phyloP scores from a whole-genome alignment of 2,113 vertebrate genomes.

The Illadopsis cleaveri region DNA sequence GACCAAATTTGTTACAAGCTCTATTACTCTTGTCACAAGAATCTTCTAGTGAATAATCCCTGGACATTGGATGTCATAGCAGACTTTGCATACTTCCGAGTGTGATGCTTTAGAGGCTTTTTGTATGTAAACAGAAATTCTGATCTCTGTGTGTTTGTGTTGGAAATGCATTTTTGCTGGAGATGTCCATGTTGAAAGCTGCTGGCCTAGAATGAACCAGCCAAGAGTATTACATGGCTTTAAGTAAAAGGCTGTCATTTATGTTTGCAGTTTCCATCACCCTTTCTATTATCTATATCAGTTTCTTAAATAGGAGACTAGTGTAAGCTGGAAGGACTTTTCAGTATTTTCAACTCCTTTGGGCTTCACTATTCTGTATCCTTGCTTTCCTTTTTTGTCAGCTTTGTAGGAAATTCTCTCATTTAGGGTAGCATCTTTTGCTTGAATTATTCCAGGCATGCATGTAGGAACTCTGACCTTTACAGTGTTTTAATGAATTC shows the following conservation, averaged over 20 bases:
- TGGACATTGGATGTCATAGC: not conserved
- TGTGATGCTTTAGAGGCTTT: not conserved
- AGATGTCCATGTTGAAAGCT: not conserved
- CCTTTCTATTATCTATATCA: not conserved
- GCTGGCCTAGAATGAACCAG: not conserved
- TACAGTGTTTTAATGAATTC: not conserved
- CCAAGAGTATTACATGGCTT: not conserved
- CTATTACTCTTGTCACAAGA: not conserved
- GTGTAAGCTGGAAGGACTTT: not conserved
- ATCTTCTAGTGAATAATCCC: not conserved
- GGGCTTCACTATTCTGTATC: not conserved
- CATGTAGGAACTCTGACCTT: not conserved
- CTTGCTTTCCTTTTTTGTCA: not conserved
- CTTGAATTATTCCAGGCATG: not conserved
- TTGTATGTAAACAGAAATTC: not conserved
- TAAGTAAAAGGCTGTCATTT: not conserved
- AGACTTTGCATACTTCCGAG: not conserved
- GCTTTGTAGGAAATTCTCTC: not conserved
- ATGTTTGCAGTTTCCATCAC: not conserved
- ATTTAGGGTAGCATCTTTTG: not conserved
- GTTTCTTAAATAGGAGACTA: not conserved
- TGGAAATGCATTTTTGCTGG: not conserved
- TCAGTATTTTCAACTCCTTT: not conserved
- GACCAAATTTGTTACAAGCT: not conserved
- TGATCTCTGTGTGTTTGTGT: not conserved